Evolutionary conservation across 2,888 invertebrate genomes (phyloP).

Genomic region (Epinotia ramella): DNA sequence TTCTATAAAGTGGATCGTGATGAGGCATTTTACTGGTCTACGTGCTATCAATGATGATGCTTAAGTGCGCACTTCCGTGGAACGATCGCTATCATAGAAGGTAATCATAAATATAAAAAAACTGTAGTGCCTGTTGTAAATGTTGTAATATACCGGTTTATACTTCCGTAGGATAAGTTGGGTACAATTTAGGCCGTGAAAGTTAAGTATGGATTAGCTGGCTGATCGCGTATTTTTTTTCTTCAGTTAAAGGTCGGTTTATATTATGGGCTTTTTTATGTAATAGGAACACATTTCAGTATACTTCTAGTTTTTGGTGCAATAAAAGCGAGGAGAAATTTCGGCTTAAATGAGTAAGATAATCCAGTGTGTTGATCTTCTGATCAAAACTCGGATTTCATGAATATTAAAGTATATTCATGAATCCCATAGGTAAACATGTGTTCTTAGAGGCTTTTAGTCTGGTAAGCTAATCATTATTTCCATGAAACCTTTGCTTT

Average conservation of each 20-base stretch:
- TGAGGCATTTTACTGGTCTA: constrained; percentile 58
- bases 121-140: constrained; percentile 56
- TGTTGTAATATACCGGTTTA: constrained; percentile 66
- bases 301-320: too few relatives aligned
- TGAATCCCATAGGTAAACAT: too few relatives aligned
- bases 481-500: neutral
- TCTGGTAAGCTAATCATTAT: neutral
- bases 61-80: constrained; percentile 43
- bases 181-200: neutral
- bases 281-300: too few relatives aligned
- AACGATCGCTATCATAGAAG: constrained; percentile 59
- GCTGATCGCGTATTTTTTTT: too few relatives aligned
- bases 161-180: constrained; percentile 58
- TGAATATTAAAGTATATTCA: too few relatives aligned
- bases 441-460: too few relatives aligned
- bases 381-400: too few relatives aligned
- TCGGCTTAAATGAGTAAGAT: too few relatives aligned
- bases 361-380: too few relatives aligned
- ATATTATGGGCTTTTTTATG: too few relatives aligned
- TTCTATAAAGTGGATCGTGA: constrained; percentile 61
- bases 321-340: too few relatives aligned
- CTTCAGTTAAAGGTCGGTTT: too few relatives aligned
- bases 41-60: constrained; percentile 65
- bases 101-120: constrained; percentile 73
- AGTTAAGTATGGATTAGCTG: neutral